phyloP scores from a whole-genome alignment of 1,140 invertebrate species.

The Cydia splendana region DNA sequence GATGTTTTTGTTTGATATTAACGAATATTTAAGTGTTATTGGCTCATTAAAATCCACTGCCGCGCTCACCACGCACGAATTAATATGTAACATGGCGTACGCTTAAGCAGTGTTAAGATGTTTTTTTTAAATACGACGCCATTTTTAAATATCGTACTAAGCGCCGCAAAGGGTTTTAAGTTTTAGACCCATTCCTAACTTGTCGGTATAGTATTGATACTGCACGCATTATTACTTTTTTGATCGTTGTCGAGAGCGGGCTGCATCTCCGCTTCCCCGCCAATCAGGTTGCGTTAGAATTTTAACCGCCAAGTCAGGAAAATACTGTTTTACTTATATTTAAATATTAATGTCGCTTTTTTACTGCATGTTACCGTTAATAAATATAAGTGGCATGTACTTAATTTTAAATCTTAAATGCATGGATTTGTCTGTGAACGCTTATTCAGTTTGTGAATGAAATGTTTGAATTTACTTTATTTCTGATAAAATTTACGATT shows the following conservation, averaged over 20 bases:
- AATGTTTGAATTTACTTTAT: slow-evolving; percentile 1
- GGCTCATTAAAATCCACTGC: neutral
- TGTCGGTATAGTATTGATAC: no score
- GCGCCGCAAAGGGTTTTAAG: neutral
- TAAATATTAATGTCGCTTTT: neutral
- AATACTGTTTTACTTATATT: neutral
- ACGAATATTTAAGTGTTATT: slow-evolving; percentile 10
- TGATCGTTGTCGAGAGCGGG: no score
- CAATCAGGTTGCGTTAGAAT: no score
- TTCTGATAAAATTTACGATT: slow-evolving; percentile 4
- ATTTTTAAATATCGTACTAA: no score
- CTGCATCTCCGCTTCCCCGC: no score
- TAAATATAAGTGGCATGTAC: neutral
- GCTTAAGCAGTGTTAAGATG: no score
- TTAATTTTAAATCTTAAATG: no score
- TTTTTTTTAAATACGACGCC: no score
- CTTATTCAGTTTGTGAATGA: slow-evolving; percentile 2
- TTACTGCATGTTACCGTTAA: neutral
- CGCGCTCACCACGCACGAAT: no score
- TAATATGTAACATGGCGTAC: no score
- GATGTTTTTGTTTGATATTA: slow-evolving; percentile 23
- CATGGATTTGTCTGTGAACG: neutral
- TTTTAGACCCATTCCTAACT: neutral
- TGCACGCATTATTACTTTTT: no score
- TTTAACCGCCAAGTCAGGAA: neutral